phyloP scores from a whole-genome alignment of 92 coral and sea anemone genomes.

The Scolanthus callimorphus region DNA sequence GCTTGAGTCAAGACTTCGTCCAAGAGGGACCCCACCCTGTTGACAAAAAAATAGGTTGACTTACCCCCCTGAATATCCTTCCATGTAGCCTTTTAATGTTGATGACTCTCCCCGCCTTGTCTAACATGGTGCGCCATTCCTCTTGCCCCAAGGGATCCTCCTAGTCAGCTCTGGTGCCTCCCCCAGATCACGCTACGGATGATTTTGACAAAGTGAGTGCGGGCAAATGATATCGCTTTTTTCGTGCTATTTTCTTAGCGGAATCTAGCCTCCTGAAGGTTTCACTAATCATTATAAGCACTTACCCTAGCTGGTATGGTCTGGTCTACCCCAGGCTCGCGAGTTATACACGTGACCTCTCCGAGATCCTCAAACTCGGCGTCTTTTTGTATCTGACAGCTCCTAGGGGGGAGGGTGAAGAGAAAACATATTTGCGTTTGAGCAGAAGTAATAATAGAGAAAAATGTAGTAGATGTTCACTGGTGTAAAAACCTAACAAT shows the following conservation, averaged over 20 bases:
- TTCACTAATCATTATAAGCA: no score
- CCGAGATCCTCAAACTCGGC: conserved; percentile 92
- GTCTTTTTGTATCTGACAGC: conserved; percentile 36
- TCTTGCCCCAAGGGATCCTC: conserved; percentile 51
- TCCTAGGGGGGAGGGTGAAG: not conserved
- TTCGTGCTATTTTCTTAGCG: no score
- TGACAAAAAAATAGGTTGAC: no score
- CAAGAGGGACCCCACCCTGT: no score
- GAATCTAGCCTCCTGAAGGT: no score
- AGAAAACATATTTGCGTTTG: no score
- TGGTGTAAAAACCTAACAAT: no score
- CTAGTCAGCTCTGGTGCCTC: conserved; percentile 62
- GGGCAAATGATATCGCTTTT: no score
- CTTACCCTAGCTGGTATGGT: conserved; percentile 29
- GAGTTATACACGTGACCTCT: conserved; percentile 2
- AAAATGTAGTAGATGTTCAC: no score
- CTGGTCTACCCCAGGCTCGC: not conserved
- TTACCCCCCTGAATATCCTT: conserved; percentile 85
- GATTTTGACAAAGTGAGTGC: no score
- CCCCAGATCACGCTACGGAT: conserved; percentile 70
- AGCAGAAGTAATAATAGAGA: no score
- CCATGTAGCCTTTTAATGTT: conserved; percentile 55
- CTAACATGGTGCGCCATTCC: conserved; percentile 79
- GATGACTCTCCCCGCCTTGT: conserved; percentile 68
- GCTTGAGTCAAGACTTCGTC: no score